Conservation (phyloP, 2,888 invertebrate species). For the Scaptomyza tumidula region DNA sequence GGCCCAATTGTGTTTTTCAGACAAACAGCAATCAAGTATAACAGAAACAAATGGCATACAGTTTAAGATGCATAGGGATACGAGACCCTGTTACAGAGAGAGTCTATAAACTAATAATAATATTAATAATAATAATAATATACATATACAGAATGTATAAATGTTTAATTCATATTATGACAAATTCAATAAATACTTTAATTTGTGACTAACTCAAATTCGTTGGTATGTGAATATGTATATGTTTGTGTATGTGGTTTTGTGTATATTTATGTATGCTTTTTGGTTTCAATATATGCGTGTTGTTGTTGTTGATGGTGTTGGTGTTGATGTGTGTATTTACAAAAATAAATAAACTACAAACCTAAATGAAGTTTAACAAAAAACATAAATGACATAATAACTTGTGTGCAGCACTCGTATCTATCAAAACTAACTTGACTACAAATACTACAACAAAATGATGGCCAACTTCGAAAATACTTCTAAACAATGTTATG, state of each 20-base stretch:
- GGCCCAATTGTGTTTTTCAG: slow-evolving; percentile 52
- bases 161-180: slow-evolving; percentile 46
- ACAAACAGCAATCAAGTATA: slow-evolving; percentile 43
- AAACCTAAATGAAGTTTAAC: slow-evolving; percentile 60
- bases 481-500: slow-evolving; percentile 41
- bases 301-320: slow-evolving; percentile 20
- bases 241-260: slow-evolving; percentile 6
- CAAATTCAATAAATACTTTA: slow-evolving; percentile 52
- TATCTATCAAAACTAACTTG: slow-evolving; percentile 45
- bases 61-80: slow-evolving; percentile 39
- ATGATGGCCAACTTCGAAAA: slow-evolving; percentile 40
- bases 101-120: slow-evolving; percentile 44
- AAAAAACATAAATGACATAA: slow-evolving; percentile 51
- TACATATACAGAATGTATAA: slow-evolving; percentile 5
- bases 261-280: slow-evolving; percentile 10
- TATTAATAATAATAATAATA: slow-evolving; percentile 23
- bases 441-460: slow-evolving; percentile 49
- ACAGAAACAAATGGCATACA: slow-evolving; percentile 60
- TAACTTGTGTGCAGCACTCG: slow-evolving; percentile 7
- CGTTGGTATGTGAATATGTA: slow-evolving; percentile 48
- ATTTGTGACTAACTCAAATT: slow-evolving; percentile 65
- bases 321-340: slow-evolving; percentile 36
- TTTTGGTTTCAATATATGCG: slow-evolving; percentile 32
- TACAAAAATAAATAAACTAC: slow-evolving; percentile 75
- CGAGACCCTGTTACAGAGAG: slow-evolving; percentile 13